These are phyloP conservation scores for Kryptolebias ocellatus DNA, from an alignment of 2,797 vertebrate species.

Conservation along the genomic window DNA sequence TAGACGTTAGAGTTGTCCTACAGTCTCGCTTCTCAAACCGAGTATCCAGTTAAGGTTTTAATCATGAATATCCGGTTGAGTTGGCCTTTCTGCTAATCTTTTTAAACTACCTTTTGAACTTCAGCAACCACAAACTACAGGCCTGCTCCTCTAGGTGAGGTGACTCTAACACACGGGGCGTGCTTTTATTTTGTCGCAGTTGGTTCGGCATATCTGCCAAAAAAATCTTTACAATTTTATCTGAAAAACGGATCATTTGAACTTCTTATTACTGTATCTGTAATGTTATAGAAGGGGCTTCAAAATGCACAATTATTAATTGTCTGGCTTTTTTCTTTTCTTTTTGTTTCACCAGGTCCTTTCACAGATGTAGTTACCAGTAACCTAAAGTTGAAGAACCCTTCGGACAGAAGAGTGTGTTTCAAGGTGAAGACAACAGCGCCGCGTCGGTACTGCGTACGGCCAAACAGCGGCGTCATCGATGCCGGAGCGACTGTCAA, in stretches of 20 bases:
- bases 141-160: not conserved
- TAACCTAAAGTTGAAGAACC: constrained; percentile 96
- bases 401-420: constrained; percentile 95
- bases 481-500: constrained; percentile 88
- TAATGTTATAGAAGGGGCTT: too few species aligned
- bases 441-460: constrained; percentile 96
- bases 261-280: too few species aligned
- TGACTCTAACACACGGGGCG: not conserved
- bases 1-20: not conserved
- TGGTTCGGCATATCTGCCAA: too few species aligned
- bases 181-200: too few species aligned
- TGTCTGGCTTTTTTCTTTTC: too few species aligned
- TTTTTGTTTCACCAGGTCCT: constrained; percentile 81
- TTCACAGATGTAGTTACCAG: constrained; percentile 99
- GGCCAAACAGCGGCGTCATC: constrained; percentile 96
- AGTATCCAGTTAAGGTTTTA: constrained; percentile 32
- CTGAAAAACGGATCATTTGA: too few species aligned
- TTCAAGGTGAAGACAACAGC: constrained; percentile 99
- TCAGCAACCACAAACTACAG: not conserved
- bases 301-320: too few species aligned
- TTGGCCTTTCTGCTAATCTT: constrained; percentile 34
- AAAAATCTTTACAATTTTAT: too few species aligned
- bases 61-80: constrained; percentile 27
- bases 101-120: constrained; percentile 24
- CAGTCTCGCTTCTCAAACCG: not conserved